Conservation (phyloP, 2,113 vertebrate species). For the Oryzias melastigma region DNA sequence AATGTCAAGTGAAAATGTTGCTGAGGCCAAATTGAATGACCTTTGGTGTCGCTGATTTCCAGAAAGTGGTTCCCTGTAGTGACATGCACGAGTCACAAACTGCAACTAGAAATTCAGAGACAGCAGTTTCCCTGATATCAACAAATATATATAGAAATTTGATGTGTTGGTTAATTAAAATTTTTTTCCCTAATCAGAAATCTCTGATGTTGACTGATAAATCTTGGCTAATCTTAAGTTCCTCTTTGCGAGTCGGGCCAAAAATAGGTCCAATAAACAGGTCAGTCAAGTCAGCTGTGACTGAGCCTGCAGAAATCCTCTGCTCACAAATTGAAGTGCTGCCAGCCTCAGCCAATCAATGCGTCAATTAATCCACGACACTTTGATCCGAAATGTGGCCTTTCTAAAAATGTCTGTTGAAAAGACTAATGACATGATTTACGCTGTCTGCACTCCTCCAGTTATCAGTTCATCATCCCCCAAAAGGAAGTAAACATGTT, state of each 20-base stretch:
- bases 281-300: constrained; percentile 63
- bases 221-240: constrained; percentile 50
- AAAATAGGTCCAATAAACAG: constrained; percentile 71
- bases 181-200: neutral
- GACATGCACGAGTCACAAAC: constrained; percentile 4
- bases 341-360: constrained; percentile 43
- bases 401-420: constrained; percentile 16
- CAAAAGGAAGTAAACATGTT: no score
- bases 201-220: constrained; percentile 14
- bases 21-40: constrained; percentile 31
- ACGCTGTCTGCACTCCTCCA: neutral
- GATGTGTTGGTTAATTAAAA: no score
- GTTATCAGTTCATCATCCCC: neutral
- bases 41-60: constrained; percentile 54
- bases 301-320: constrained; percentile 63
- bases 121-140: no score
- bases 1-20: constrained; percentile 48
- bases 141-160: no score
- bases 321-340: constrained; percentile 41
- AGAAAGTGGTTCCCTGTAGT: constrained; percentile 36
- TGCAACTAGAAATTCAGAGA: no score
- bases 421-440: constrained; percentile 7
- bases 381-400: constrained; percentile 34
- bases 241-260: constrained; percentile 31
- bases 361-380: constrained; percentile 53